Evolutionary conservation across 2,113 vertebrate species (phyloP).

Genomic region (Rhea pennata): DNA sequence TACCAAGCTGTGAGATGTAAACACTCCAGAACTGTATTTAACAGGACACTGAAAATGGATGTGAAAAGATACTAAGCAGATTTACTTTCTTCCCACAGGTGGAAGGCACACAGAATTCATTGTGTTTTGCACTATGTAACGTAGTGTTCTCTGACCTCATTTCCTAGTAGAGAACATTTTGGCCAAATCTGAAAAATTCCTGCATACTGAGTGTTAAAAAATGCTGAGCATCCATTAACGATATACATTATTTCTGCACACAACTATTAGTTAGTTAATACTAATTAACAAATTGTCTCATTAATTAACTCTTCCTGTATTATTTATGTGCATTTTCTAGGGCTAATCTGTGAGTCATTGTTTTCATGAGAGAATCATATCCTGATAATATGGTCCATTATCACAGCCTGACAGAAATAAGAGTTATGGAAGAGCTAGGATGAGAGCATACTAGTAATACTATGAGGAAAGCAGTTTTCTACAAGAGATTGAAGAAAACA

Average conservation of each 20-base stretch:
- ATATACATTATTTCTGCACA: neutral
- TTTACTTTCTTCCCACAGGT: neutral
- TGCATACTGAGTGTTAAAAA: neutral
- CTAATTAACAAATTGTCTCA: neutral
- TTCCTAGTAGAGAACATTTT: neutral
- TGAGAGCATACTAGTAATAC: neutral
- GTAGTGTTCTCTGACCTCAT: neutral
- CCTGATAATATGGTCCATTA: neutral
- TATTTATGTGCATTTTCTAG: neutral
- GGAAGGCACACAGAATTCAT: neutral
- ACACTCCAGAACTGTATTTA: neutral
- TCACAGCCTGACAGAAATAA: neutral
- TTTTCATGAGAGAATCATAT: neutral
- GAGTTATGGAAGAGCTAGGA: neutral
- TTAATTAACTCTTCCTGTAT: neutral
- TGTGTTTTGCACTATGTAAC: neutral
- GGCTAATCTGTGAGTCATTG: neutral
- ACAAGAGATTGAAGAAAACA: neutral
- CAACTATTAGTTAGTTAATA: neutral
- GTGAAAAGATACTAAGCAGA: neutral
- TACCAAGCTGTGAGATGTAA: neutral
- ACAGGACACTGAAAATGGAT: neutral
- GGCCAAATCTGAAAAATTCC: neutral
- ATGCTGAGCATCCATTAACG: neutral
- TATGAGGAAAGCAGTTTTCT: neutral